Evolutionary conservation across 2,888 invertebrate genomes (phyloP), one percentile per base, ranked within the genome.

Genomic region (Pristionchus mayeri): DNA sequence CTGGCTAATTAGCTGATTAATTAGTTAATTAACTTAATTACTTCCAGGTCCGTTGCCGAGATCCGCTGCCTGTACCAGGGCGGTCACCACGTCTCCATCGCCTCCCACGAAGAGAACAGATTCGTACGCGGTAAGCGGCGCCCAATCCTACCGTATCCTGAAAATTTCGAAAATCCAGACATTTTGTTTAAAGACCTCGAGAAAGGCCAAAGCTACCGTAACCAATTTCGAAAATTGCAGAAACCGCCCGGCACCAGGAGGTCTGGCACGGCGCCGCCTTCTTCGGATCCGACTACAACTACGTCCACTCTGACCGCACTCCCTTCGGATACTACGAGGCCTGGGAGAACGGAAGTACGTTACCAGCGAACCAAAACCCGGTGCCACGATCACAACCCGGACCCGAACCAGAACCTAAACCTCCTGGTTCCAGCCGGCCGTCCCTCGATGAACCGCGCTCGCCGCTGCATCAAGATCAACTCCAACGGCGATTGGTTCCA

Each of bases 51-150:
- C 54, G 88, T 91, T 24, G 89, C 90, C 50, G 91, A 91, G 84
- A 91, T 92, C 88, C 90, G 90, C 67, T 91, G 91, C 85, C 88
- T 90, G 76, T 91, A 91, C 88, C 88, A 90, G 85, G 91, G 91
- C 60, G 91, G 88, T 50, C 91, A 92, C 75, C 91, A 91, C 82
- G 87, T 88, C 37, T 90, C 91, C 24, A 88, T 92, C 76, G 88
- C 88, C 75, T 88, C 87, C 85, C 80, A 87, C 21, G 88, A 89
- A 85, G 91, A 91, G 85, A 91, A 92, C 85, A 88, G 90, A 85
- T 91, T 91, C 85, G 89, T 92, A 37, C 87, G 90, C 76, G 90
- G 90, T 90, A 40, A 88, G 88, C 37, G 11, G 37, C 16, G 18
- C 2, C 37, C n/a, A 30, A 60, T 16, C 27, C 60, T 27, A n/a